Base-by-base conservation (phyloP, 2,888 invertebrate genomes). In the Clusia tigrina region DNA sequence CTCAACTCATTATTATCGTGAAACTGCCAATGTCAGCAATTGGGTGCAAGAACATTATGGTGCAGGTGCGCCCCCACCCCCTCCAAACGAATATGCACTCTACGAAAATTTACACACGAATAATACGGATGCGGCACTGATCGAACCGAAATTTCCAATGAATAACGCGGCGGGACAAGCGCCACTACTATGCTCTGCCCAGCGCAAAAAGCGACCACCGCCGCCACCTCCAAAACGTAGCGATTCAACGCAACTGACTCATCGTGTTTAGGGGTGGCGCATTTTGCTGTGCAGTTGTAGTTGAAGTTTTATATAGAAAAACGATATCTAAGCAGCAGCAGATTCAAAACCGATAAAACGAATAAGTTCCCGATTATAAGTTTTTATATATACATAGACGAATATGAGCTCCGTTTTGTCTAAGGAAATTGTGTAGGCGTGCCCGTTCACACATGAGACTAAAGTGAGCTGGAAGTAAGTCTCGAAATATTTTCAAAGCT, bases 1-100 rank as follows among this genome's bases (percentile, higher is more conserved):
- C 17, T 77, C 80, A 1, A 79, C 83, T 46, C 83, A 84, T 61
- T 84, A 78, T 46, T 84, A 84, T 62, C 79, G 84, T 1, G 84
- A 84, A 79, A 82, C 84, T 78, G 91, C 92, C 2, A 94, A 93
- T 75, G 94, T 94, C 1, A 93, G 93, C 20, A 93, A 93, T 82
- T 94, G 94, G 94, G 93, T 94, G 59, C 90, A 92, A 75, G 94
- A 94, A 79, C 94, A 94, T 77, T 94, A 94, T 74, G 93, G 93
- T 1, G 73, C 77, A 1, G 78, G 78, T 2, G 74, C 74, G 17
- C 68, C 70, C 18, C 72, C 72, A 26, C 69, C 68, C 2, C 62
- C 62, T 15, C 15, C 42, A 63, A 80, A 78, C n/a, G 81, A 82
- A 61, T 81, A 78, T 60, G 83, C 83, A 22, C 76, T 83, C 23